Percentiles rank a stretch among this genome's conserved stretches.
Conservation (phyloP, 2,797 vertebrate genomes). For the Oophaga sylvatica region DNA sequence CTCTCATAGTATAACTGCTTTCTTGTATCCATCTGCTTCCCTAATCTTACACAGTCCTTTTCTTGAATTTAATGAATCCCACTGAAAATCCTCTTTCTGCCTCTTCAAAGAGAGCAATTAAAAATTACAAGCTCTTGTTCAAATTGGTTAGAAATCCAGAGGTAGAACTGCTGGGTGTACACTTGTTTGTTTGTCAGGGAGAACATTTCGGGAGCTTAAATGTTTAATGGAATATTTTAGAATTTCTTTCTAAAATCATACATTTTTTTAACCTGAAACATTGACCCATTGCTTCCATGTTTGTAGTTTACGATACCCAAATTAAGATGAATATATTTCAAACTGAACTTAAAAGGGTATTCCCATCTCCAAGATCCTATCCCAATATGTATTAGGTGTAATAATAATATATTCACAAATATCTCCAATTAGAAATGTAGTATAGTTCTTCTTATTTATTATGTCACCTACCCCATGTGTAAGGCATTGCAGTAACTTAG, state of each 20-base stretch:
- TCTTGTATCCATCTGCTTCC: constrained; percentile 55
- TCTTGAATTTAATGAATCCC: constrained; percentile 60
- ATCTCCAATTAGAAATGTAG: too few species aligned
- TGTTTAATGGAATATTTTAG: constrained; percentile 12
- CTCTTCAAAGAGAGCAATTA: constrained; percentile 58
- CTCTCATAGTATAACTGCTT: constrained; percentile 29
- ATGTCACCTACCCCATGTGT: too few species aligned
- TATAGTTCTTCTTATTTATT: too few species aligned
- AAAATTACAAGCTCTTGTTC: constrained; percentile 51
- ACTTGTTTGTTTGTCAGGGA: constrained; percentile 48
- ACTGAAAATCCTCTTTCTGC: constrained; percentile 52
- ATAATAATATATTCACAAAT: too few species aligned
- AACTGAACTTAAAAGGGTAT: background rate
- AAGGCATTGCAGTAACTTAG: too few species aligned
- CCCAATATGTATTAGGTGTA: too few species aligned
- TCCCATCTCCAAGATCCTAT: too few species aligned
- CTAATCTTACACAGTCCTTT: constrained; percentile 60
- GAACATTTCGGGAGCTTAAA: constrained; percentile 21
- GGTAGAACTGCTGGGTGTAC: constrained; percentile 9
- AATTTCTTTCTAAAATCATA: background rate
- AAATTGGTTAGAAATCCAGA: constrained; percentile 49
- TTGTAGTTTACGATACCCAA: background rate
- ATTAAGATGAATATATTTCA: background rate
- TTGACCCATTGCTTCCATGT: constrained; percentile 1
- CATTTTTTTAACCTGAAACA: constrained; percentile 16